These are phyloP conservation scores for Spinibarbus caldwelli DNA, from an alignment of 2,797 vertebrate species.

Conservation along the genomic window DNA sequence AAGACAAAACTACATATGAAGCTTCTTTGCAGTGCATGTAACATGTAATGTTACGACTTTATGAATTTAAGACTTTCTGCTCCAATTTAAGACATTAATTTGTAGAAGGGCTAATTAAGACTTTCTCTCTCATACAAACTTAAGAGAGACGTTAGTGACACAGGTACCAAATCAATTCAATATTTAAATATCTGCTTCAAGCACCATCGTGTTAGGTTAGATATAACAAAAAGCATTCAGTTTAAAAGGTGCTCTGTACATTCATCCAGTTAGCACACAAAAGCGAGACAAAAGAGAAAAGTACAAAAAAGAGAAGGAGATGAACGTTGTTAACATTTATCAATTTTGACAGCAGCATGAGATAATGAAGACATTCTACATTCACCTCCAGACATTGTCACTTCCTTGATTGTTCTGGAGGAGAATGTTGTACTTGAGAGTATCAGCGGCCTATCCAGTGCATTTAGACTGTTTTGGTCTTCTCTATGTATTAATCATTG, in stretches of 20 bases:
- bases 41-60: background rate
- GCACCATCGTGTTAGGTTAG: background rate
- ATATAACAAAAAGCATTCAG: background rate
- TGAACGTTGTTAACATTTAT: slow-evolving; percentile 19
- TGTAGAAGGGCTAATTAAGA: background rate
- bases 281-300: background rate
- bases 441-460: background rate
- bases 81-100: background rate
- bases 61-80: background rate
- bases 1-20: background rate
- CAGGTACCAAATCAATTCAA: background rate
- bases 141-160: background rate
- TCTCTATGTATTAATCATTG: slow-evolving; percentile 24
- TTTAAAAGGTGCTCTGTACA: background rate
- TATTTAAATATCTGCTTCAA: background rate
- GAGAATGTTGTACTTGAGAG: background rate
- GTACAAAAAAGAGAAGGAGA: slow-evolving; percentile 26
- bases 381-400: slow-evolving; percentile 36
- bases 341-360: slow-evolving; percentile 21
- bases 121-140: background rate
- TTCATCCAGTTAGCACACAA: slow-evolving; percentile 2
- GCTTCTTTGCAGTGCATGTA: background rate
- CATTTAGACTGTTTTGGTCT: slow-evolving; percentile 19
- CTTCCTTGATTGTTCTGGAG: background rate
- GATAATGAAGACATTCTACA: slow-evolving; percentile 27